These are phyloP conservation scores for Elachura formosa DNA, from an alignment of 2,113 vertebrate species.

Conservation along the genomic window DNA sequence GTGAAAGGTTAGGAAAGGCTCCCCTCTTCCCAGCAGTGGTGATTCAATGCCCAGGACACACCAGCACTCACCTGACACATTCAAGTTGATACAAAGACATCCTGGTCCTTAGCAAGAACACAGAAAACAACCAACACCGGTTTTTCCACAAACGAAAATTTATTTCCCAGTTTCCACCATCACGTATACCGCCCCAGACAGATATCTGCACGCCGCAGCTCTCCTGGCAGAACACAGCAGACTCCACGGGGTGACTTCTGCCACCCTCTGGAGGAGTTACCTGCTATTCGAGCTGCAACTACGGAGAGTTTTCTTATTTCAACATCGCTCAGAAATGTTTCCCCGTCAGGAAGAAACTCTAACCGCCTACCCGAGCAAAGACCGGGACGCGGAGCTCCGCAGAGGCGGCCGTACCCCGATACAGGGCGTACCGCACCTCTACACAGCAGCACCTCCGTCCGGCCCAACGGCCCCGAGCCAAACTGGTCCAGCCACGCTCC, in stretches of 20 bases:
- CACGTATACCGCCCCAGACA: accelerated
- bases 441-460: too few relatives aligned
- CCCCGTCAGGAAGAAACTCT: accelerated
- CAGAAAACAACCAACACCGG: accelerated
- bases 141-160: not conserved
- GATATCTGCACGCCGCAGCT: accelerated
- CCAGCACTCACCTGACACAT: accelerated
- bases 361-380: accelerated
- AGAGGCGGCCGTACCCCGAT: too few relatives aligned
- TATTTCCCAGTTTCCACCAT: not conserved
- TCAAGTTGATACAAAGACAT: accelerated
- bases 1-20: accelerated
- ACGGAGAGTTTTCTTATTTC: accelerated
- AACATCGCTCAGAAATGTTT: accelerated
- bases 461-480: too few relatives aligned
- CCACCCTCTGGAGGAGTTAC: accelerated
- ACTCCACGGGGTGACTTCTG: accelerated
- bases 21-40: accelerated
- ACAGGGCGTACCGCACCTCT: too few relatives aligned
- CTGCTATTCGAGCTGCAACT: accelerated
- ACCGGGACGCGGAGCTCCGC: accelerated
- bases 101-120: accelerated
- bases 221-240: accelerated
- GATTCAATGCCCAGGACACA: accelerated
- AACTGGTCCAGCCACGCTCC: too few relatives aligned